phyloP scores from a whole-genome alignment of 2,797 vertebrate species.

The Gymnodraco acuticeps region DNA sequence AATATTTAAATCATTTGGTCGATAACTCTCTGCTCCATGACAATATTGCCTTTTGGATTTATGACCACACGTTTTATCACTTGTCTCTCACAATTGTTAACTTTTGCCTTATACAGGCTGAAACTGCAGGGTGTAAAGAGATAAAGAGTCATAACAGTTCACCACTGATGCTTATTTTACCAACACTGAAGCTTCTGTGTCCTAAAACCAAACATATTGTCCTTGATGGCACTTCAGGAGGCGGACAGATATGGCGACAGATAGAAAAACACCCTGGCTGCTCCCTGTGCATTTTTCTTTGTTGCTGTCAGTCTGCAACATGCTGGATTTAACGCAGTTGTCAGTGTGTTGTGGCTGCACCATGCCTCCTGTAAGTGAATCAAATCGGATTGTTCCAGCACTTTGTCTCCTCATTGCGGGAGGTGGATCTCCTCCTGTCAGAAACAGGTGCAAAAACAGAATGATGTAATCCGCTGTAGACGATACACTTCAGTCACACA shows the following conservation, averaged over 20 bases:
- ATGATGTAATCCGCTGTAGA: slow-evolving; percentile 66
- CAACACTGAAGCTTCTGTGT: not conserved
- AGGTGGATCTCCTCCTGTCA: slow-evolving; percentile 60
- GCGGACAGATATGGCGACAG: slow-evolving; percentile 7
- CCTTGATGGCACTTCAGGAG: slow-evolving; percentile 10
- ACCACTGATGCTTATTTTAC: not conserved
- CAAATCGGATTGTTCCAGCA: slow-evolving; percentile 52
- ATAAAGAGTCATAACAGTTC: not conserved
- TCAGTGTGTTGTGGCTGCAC: slow-evolving; percentile 36
- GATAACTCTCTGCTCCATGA: not conserved
- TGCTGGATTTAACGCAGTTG: slow-evolving; percentile 46
- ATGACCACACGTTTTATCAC: not conserved
- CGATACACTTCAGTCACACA: slow-evolving; percentile 28
- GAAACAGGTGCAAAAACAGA: slow-evolving; percentile 42
- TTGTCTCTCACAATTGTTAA: not conserved
- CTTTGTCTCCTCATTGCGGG: slow-evolving; percentile 43
- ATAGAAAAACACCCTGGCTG: slow-evolving; percentile 2
- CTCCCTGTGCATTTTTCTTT: slow-evolving; percentile 4
- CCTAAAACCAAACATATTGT: slow-evolving; percentile 17
- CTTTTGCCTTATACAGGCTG: not conserved
- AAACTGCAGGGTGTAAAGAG: not conserved
- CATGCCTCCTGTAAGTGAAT: slow-evolving; percentile 31
- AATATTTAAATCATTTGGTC: not conserved
- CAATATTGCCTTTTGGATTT: not conserved
- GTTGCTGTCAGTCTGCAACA: slow-evolving; percentile 32